These are phyloP conservation scores for Watsonalla binaria DNA, from an alignment of 2,888 invertebrate genomes.

Conservation along the genomic window DNA sequence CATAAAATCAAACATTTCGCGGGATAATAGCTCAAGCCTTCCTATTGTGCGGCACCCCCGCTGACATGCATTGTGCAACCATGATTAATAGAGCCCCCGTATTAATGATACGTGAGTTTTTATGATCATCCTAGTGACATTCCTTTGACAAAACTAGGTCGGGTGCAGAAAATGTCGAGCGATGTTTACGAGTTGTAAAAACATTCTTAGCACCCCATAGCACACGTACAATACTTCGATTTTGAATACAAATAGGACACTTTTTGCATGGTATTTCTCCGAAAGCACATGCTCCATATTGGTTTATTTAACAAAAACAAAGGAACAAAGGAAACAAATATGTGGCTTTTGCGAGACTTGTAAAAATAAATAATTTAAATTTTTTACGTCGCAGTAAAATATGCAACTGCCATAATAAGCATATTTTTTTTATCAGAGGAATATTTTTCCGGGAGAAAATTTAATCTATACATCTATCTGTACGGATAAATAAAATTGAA, in stretches of 20 bases:
- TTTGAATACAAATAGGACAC: conserved; percentile 42
- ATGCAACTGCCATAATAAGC: conserved; percentile 12
- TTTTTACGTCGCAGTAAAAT: conserved; percentile 12
- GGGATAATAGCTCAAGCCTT: conserved; percentile 63
- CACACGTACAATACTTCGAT: conserved; percentile 16
- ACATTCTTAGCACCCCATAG: neutral
- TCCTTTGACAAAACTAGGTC: conserved; percentile 57
- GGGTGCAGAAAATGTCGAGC: conserved; percentile 31
- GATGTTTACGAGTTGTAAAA: conserved; percentile 4
- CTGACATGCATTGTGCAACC: conserved; percentile 66
- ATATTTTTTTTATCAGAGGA: conserved; percentile 8
- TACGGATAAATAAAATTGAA: no score
- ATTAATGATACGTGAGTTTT: conserved; percentile 65
- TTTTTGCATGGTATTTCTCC: conserved; percentile 21
- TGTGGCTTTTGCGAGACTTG: conserved; percentile 15
- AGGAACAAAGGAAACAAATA: conserved; percentile 11
- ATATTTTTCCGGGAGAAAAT: neutral
- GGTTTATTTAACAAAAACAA: conserved; percentile 27
- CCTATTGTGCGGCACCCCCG: conserved; percentile 52
- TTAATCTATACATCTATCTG: no score
- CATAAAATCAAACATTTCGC: conserved; percentile 51
- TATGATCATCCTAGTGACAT: conserved; percentile 45
- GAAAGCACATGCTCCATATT: conserved; percentile 15
- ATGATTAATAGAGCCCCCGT: conserved; percentile 64
- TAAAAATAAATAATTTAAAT: conserved; percentile 24